A percentile compares a stretch with the other conserved stretches of the same genome.
Conservation (phyloP, 2,113 vertebrate genomes). For the Thryonomys swinderianus region DNA sequence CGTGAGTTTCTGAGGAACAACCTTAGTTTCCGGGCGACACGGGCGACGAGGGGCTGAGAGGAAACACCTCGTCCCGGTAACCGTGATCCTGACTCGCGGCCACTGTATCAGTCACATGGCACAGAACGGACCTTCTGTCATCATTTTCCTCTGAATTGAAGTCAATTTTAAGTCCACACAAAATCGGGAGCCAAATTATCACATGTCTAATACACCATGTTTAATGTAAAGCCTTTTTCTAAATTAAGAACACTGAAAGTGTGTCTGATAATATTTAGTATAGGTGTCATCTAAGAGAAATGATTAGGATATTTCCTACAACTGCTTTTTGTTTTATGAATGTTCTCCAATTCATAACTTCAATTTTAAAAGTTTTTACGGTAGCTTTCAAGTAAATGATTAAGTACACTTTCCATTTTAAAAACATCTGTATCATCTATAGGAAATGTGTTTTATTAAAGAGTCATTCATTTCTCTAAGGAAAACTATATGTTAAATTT, state of each 20-base stretch:
- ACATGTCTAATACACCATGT: background rate
- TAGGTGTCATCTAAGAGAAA: background rate
- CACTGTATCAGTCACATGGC: background rate
- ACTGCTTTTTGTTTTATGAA: background rate
- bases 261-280: constrained; percentile 23
- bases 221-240: constrained; percentile 45
- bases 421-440: background rate
- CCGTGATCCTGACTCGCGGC: background rate
- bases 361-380: background rate
- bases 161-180: constrained; percentile 39
- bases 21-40: background rate
- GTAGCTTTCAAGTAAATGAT: background rate
- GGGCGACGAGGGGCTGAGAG: background rate
- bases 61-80: background rate
- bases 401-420: background rate
- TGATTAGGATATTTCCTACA: background rate
- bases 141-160: constrained; percentile 31
- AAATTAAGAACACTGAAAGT: constrained; percentile 23
- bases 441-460: background rate
- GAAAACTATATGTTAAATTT: background rate
- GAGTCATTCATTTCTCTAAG: background rate
- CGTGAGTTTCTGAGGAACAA: background rate
- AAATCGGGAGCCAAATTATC: constrained; percentile 37
- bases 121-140: background rate
- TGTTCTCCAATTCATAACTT: background rate